These are phyloP conservation scores for Heterodera schachtii DNA, from an alignment of 1,140 invertebrate genomes.

Conservation along the genomic window DNA sequence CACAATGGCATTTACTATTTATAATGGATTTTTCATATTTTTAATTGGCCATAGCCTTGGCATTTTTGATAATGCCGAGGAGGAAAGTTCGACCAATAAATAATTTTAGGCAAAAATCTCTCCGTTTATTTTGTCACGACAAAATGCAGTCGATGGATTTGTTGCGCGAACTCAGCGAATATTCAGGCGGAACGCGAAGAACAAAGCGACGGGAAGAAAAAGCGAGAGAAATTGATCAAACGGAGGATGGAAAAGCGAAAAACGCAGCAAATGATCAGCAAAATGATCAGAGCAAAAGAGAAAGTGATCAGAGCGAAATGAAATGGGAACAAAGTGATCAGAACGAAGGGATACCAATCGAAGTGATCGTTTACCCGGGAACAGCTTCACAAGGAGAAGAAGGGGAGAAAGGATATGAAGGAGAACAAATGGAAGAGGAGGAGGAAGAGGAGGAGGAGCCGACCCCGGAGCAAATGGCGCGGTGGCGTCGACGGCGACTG, in stretches of 20 bases:
- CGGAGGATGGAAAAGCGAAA: not conserved
- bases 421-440: not conserved
- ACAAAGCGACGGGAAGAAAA: not conserved
- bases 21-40: no score
- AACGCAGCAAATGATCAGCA: no score
- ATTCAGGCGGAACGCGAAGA: not conserved
- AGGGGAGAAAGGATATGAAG: not conserved
- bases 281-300: not conserved
- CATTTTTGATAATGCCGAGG: no score
- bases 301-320: not conserved
- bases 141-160: slow-evolving; percentile 5
- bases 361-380: not conserved
- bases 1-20: no score
- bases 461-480: not conserved
- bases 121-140: not conserved
- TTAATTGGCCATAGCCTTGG: no score
- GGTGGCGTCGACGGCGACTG: not conserved
- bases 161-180: not conserved
- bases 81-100: no score
- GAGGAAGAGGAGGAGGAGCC: not conserved
- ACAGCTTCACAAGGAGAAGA: not conserved
- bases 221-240: not conserved
- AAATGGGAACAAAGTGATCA: not conserved
- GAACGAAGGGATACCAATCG: not conserved
- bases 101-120: not conserved